These are phyloP conservation scores for Cataglyphis cursor DNA, from an alignment of 2,888 invertebrate genomes.

Conservation along the genomic window DNA sequence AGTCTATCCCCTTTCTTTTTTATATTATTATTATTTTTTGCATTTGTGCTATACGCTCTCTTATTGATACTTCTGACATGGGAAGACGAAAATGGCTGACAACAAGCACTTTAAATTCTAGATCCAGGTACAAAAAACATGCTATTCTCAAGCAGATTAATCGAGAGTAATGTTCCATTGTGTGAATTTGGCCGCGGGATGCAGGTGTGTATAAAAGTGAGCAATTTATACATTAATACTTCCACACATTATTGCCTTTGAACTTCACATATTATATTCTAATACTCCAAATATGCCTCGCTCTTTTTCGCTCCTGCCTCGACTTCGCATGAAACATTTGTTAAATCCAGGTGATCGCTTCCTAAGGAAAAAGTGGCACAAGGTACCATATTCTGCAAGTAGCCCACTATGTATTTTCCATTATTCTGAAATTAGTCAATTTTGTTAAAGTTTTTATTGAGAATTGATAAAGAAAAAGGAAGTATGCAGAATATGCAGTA, in stretches of 20 bases:
- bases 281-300: conserved; percentile 65
- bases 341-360: conserved; percentile 74
- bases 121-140: conserved; percentile 70
- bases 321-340: conserved; percentile 65
- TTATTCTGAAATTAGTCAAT: conserved; percentile 65
- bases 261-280: conserved; percentile 55
- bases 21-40: conserved; percentile 1
- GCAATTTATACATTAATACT: conserved; percentile 70
- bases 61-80: conserved; percentile 67
- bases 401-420: conserved; percentile 65
- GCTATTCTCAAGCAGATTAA: conserved; percentile 61
- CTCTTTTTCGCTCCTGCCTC: conserved; percentile 54
- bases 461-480: neutral
- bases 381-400: conserved; percentile 68
- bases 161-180: conserved; percentile 52
- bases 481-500: conserved; percentile 25
- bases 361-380: conserved; percentile 61
- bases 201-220: conserved; percentile 70
- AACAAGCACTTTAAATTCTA: conserved; percentile 63
- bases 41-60: conserved; percentile 65
- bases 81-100: conserved; percentile 81
- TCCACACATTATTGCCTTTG: conserved; percentile 74
- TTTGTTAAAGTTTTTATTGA: neutral
- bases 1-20: conserved; percentile 39
- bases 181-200: conserved; percentile 70